These are phyloP conservation scores for Picus viridis DNA, from an alignment of 2,797 vertebrate genomes.

Conservation along the genomic window DNA sequence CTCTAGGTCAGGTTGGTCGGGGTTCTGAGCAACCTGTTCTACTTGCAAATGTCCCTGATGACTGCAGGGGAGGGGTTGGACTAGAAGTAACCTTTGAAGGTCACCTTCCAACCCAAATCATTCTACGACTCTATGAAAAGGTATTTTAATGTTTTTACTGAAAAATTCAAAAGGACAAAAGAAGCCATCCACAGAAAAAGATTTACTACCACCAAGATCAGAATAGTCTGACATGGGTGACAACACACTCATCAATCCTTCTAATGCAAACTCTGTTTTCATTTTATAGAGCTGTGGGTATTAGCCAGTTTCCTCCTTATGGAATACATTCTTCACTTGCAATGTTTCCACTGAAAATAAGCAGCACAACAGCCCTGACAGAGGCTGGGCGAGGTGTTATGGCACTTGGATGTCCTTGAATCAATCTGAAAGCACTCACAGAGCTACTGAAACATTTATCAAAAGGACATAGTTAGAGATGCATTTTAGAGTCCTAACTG, in stretches of 20 bases:
- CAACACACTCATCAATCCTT: background rate
- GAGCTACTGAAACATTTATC: slow-evolving; percentile 61
- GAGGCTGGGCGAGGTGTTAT: slow-evolving; percentile 6
- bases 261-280: background rate
- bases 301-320: background rate
- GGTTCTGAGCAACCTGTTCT: too few species aligned
- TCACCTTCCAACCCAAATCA: too few species aligned
- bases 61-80: too few species aligned
- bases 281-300: background rate
- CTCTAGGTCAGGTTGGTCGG: too few species aligned
- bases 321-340: background rate
- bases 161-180: background rate
- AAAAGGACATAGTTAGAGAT: slow-evolving; percentile 37
- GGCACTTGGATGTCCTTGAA: slow-evolving; percentile 58
- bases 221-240: background rate
- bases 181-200: background rate
- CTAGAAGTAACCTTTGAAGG: too few species aligned
- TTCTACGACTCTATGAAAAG: background rate
- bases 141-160: background rate
- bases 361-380: slow-evolving; percentile 3
- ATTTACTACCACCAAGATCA: background rate
- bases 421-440: slow-evolving; percentile 21
- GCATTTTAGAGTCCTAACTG: background rate
- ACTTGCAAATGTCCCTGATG: too few species aligned
- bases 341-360: background rate